A percentile compares a stretch with the other conserved stretches of the same genome.
These are phyloP conservation scores for Tragulus kanchil DNA, from an alignment of 2,113 vertebrate species.

Conservation along the genomic window DNA sequence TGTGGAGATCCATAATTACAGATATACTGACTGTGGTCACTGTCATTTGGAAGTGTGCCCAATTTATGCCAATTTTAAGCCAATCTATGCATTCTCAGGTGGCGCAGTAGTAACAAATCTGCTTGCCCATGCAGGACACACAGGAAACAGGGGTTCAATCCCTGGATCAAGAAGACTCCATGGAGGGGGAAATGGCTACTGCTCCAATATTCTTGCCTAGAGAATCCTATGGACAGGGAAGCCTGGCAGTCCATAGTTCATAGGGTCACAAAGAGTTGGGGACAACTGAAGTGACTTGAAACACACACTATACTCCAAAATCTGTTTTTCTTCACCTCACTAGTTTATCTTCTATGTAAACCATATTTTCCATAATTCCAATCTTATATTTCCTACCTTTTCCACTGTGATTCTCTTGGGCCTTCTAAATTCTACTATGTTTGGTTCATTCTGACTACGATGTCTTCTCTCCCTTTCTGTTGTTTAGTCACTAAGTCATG, in stretches of 20 bases:
- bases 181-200: background rate
- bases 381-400: background rate
- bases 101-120: background rate
- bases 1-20: background rate
- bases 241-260: too few relatives aligned
- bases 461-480: background rate
- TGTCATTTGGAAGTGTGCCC: background rate
- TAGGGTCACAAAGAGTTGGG: background rate
- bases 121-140: background rate
- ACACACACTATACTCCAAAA: background rate
- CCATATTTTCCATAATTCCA: background rate
- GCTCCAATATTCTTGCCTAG: background rate
- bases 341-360: background rate
- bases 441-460: background rate
- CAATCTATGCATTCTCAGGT: background rate
- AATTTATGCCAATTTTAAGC: background rate
- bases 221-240: background rate
- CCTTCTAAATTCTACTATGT: background rate
- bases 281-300: background rate
- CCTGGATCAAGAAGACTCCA: background rate
- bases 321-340: background rate
- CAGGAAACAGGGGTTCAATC: background rate
- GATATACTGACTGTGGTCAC: background rate
- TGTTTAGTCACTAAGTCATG: background rate
- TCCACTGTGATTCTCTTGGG: background rate